A percentile compares a stretch with the other conserved stretches of the same genome.
phyloP scores from a whole-genome alignment of 1,140 invertebrate species.

The Hirudo medicinalis region DNA sequence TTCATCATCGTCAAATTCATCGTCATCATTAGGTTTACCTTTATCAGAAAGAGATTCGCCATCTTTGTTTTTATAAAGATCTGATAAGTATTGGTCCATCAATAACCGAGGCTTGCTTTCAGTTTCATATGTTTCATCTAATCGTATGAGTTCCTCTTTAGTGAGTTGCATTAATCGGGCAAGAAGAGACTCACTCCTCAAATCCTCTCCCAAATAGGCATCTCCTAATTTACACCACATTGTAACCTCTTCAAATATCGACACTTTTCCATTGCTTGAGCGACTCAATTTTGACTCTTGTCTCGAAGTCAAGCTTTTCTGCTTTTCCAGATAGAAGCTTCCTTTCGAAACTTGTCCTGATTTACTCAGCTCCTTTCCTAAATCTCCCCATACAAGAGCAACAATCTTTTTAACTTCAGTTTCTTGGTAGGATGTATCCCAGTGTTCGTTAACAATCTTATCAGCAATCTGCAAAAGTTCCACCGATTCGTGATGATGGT shows the following conservation, averaged over 20 bases:
- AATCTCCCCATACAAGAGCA: not conserved
- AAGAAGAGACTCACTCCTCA: slow-evolving; percentile 14
- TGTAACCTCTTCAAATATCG: not conserved
- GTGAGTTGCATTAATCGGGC: slow-evolving; percentile 9
- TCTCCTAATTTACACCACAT: slow-evolving; percentile 14
- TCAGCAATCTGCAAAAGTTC: not conserved
- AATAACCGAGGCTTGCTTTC: not conserved
- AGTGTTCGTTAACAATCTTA: not conserved
- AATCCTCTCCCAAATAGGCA: slow-evolving; percentile 5
- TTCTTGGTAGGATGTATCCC: not conserved
- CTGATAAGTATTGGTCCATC: too few species aligned
- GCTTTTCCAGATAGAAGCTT: not conserved
- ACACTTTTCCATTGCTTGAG: not conserved
- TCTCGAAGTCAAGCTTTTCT: not conserved
- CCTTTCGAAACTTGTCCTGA: not conserved
- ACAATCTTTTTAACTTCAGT: not conserved
- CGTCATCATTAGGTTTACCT: not conserved
- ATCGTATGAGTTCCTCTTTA: slow-evolving; percentile 3
- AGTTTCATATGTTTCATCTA: not conserved
- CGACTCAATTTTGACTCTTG: not conserved
- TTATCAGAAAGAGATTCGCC: too few species aligned
- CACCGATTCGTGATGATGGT: not conserved
- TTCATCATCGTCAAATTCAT: not conserved
- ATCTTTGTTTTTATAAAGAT: too few species aligned
- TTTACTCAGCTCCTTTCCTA: not conserved